Base-by-base conservation (phyloP, 2,113 vertebrate species). In the Dicaeum eximium region DNA sequence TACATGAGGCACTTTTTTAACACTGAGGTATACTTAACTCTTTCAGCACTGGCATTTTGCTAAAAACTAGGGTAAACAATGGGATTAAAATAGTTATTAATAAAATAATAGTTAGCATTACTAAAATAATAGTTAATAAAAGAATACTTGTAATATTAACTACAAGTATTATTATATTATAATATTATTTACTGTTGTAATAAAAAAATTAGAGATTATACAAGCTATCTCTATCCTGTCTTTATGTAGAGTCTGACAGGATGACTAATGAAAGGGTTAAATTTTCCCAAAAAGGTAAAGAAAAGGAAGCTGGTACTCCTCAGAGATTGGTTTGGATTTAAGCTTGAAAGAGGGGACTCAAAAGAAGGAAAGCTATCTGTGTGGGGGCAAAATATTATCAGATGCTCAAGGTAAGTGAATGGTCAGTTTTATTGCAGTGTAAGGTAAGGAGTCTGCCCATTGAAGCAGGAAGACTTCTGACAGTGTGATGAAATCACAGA, bases 1-100 rank as follows among this genome's bases (percentile, higher is more conserved):
- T 35, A 37, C 2, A 19, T 28, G 28, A 80, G 54, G 57, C 38
- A 58, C 15, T n/a, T 51, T 70, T 79, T 70, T 42, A 86, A 90
- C 21, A 73, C 13, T 28, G 54, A 80, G 8, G 25, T 2, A 77
- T 47, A 83, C 5, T 93, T 94, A 96, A 95, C 92, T 71, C 75
- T 71, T 92, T 83, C 81, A 93, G 5, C 15, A 57, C 38, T 25
- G 42, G 6, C 21, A 83, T 54, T 82, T 74, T 73, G 27, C 28
- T 60, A 73, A 73, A 86, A 88, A 47, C 13, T 7, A 57, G 25
- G 11, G 57, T 69, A 64, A 4, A 30, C 0, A 19, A 7, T 35
- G 44, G 7, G 13, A 28, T 78, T 74, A 42, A 71, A 84, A 78
- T 13, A 35, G 10, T 33, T 54, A 35, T 27, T 40, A 74, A 53